Conservation (phyloP, 2,113 vertebrate genomes). For the Pterocles orientalis region DNA sequence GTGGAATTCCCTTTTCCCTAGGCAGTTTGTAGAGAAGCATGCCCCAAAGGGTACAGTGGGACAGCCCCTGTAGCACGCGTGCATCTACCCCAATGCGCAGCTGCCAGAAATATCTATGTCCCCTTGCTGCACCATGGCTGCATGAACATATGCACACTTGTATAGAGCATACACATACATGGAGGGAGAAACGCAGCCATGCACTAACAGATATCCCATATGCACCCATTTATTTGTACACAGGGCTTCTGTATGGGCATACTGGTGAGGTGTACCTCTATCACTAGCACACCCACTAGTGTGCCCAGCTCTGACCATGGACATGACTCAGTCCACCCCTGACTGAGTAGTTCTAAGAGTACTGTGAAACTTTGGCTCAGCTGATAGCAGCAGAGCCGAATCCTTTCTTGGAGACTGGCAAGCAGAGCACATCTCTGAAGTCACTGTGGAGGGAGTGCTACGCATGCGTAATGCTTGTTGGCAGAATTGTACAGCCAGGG, state of each 20-base stretch:
- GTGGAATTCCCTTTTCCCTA: neutral
- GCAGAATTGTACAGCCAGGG: neutral
- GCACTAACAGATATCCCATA: fast-evolving
- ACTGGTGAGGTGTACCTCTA: neutral
- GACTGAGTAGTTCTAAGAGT: neutral
- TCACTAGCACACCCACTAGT: fast-evolving
- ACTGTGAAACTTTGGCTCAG: neutral
- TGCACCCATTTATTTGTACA: neutral
- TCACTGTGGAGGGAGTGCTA: neutral
- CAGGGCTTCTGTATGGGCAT: neutral
- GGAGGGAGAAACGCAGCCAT: fast-evolving
- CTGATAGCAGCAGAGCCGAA: neutral
- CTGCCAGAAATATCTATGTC: neutral
- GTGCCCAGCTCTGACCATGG: neutral
- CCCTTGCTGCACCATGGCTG: neutral
- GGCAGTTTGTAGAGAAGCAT: neutral
- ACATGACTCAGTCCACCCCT: neutral
- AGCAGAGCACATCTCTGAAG: neutral
- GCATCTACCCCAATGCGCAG: fast-evolving
- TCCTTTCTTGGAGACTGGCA: neutral
- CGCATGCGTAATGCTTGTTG: neutral
- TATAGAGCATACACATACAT: fast-evolving
- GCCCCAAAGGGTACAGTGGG: neutral
- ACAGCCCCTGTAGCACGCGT: neutral
- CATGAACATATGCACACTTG: neutral